Percentiles rank a stretch among this genome's conserved stretches.
phyloP scores from a whole-genome alignment of 2,797 vertebrate species.

The Acanthurus lineatus region DNA sequence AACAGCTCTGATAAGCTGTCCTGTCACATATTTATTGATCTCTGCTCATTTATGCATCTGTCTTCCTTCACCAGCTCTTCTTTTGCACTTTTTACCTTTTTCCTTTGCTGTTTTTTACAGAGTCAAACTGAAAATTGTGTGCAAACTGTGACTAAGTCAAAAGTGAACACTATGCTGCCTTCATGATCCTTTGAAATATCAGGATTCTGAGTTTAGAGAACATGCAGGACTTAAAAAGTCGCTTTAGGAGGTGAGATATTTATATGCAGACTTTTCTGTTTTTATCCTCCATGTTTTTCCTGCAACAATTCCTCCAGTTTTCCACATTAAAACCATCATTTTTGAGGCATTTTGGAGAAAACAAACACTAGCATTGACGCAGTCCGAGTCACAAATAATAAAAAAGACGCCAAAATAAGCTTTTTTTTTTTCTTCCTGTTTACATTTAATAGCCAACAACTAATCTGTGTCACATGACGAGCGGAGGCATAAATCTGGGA shows the following conservation, averaged over 20 bases:
- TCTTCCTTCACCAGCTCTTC: not conserved
- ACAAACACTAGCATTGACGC: not conserved
- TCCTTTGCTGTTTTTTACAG: too few species aligned
- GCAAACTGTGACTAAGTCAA: not conserved
- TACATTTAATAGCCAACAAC: slow-evolving; percentile 11
- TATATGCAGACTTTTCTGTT: not conserved
- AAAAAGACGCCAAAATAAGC: not conserved
- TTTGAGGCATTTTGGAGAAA: not conserved
- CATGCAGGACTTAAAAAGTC: not conserved
- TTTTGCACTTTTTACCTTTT: too few species aligned
- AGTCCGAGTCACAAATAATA: slow-evolving; percentile 6
- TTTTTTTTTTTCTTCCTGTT: slow-evolving; percentile 24
- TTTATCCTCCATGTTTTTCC: not conserved
- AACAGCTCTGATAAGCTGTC: too few species aligned
- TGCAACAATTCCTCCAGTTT: not conserved
- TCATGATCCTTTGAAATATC: not conserved
- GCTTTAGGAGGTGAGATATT: not conserved
- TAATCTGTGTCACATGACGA: not conserved
- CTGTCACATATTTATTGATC: too few species aligned
- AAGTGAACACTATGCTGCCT: not conserved
- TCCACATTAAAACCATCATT: not conserved
- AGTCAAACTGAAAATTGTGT: too few species aligned
- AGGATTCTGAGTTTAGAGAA: not conserved
- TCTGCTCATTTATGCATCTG: too few species aligned
- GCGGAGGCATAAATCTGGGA: slow-evolving; percentile 19